Evolutionary conservation across 2,113 vertebrate genomes (phyloP).

Genomic region (Alexandromys fortis): DNA sequence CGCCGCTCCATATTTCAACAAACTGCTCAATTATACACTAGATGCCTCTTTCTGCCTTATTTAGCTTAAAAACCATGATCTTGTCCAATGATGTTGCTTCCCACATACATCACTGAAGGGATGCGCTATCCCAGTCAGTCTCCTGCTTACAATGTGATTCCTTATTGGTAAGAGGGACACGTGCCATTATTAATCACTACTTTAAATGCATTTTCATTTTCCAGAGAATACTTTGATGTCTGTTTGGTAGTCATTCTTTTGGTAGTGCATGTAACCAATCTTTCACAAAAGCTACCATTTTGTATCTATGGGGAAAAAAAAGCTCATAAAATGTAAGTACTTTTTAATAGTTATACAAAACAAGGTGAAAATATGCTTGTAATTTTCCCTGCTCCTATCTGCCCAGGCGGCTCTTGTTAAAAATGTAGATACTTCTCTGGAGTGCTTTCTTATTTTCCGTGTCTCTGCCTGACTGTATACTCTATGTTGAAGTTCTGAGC

Average conservation of each 20-base stretch:
- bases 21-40: not conserved
- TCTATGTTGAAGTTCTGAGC: not conserved
- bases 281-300: not conserved
- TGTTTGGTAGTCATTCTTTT: not conserved
- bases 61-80: not conserved
- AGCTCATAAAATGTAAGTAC: slow-evolving; percentile 19
- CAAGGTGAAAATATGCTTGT: slow-evolving; percentile 44
- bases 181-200: not conserved
- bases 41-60: not conserved
- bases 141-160: not conserved
- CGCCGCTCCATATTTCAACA: too few relatives aligned
- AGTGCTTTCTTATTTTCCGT: not conserved
- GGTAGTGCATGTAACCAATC: not conserved
- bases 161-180: not conserved
- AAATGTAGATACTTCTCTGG: slow-evolving; percentile 14
- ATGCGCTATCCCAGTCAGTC: not conserved
- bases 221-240: not conserved
- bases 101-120: not conserved
- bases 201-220: not conserved
- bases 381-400: not conserved
- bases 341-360: slow-evolving; percentile 33
- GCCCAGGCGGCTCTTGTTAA: not conserved
- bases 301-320: not conserved
- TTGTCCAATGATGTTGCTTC: not conserved
- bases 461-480: not conserved